These are phyloP conservation scores for Echinops telfairi DNA, from an alignment of 2,113 vertebrate species.

Conservation along the genomic window DNA sequence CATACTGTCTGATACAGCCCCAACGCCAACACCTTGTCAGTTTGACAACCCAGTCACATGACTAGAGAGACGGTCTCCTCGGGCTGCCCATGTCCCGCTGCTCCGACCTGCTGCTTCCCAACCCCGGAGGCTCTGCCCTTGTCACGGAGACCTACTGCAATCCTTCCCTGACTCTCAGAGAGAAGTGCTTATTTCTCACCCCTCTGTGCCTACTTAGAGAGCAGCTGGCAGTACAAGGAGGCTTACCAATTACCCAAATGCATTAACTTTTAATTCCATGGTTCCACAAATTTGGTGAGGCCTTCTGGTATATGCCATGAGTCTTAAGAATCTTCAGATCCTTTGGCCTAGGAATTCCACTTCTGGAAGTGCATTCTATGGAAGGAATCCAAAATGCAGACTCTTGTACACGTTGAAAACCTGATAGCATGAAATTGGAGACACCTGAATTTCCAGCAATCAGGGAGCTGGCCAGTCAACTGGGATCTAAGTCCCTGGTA, in stretches of 20 bases:
- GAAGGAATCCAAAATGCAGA: conserved; percentile 1
- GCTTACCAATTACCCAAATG: no score
- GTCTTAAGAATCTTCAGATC: conserved; percentile 24
- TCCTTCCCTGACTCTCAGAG: not conserved
- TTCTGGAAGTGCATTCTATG: conserved; percentile 26
- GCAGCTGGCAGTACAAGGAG: not conserved
- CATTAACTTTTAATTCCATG: no score
- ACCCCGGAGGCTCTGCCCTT: not conserved
- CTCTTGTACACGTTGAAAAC: not conserved
- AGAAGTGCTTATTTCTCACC: not conserved
- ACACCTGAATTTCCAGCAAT: not conserved
- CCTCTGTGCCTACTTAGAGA: not conserved
- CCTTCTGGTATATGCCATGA: not conserved
- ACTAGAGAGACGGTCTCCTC: not conserved
- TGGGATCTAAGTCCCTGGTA: not conserved
- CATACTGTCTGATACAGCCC: not conserved
- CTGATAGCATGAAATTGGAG: conserved; percentile 9
- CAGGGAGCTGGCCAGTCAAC: not conserved
- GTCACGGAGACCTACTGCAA: not conserved
- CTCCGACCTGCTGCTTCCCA: not conserved
- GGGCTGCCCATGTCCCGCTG: not conserved
- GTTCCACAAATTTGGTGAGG: no score
- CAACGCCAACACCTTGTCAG: not conserved
- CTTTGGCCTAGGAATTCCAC: conserved; percentile 31
- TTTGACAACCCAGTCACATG: not conserved